phyloP scores from a whole-genome alignment of 2,797 vertebrate genomes.

The Oreochromis mossambicus region DNA sequence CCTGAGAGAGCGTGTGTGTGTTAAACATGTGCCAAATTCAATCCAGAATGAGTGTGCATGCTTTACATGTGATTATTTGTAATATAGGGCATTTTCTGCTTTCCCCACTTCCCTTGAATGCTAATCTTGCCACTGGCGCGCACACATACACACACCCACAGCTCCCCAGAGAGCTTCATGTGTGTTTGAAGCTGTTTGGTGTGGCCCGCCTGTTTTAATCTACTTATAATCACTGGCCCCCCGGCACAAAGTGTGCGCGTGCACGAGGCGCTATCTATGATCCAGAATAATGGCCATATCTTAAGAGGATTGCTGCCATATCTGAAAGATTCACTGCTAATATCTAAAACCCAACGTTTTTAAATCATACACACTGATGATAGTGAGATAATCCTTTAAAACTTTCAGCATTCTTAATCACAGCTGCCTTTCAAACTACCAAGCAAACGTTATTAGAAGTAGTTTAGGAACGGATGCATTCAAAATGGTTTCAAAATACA shows the following conservation, averaged over 20 bases:
- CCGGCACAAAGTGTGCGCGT: neutral
- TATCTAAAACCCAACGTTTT: constrained; percentile 24
- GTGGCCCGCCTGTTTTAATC: constrained; percentile 65
- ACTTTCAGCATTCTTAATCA: neutral
- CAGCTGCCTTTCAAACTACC: neutral
- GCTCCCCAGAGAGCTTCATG: constrained; percentile 28
- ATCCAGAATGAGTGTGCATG: constrained; percentile 23
- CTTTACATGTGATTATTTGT: constrained; percentile 46
- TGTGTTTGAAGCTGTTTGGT: constrained; percentile 61
- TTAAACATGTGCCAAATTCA: constrained; percentile 39
- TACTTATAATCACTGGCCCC: constrained; percentile 57
- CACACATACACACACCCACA: neutral
- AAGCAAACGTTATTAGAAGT: neutral
- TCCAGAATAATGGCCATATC: constrained; percentile 40
- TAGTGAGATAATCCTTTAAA: constrained; percentile 26
- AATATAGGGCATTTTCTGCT: constrained; percentile 26
- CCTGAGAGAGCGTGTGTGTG: neutral
- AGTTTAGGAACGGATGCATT: neutral
- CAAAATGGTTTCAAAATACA: neutral
- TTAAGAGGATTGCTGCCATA: constrained; percentile 58
- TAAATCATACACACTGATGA: constrained; percentile 2
- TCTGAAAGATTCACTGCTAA: constrained; percentile 24
- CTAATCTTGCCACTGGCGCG: constrained; percentile 27
- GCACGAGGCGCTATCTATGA: constrained; percentile 4
- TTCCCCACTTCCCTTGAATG: constrained; percentile 25